Evolutionary conservation across 1,140 invertebrate species (phyloP).

Genomic region (Coboldia fuscipes): DNA sequence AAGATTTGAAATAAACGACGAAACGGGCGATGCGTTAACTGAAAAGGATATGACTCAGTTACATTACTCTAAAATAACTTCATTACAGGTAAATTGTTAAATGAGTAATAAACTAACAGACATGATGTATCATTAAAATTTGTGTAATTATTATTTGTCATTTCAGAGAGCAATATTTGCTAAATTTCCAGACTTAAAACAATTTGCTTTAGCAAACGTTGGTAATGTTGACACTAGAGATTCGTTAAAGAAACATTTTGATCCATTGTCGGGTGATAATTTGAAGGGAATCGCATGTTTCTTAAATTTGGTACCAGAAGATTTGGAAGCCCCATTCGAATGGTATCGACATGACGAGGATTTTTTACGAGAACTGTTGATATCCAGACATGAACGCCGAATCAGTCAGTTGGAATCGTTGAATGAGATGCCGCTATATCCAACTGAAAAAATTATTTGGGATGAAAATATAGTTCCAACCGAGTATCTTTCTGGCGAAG

Average conservation of each 20-base stretch:
- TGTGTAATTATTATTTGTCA: conserved; percentile 1
- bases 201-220: conserved; percentile 84
- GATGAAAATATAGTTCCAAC: conserved; percentile 97
- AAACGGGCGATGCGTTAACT: conserved; percentile 81
- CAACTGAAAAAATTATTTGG: conserved; percentile 97
- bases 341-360: conserved; percentile 57
- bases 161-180: conserved; percentile 77
- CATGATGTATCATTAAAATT: neutral
- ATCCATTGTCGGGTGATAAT: conserved; percentile 45
- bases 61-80: conserved; percentile 82
- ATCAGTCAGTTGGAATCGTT: conserved; percentile 83
- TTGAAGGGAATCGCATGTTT: conserved; percentile 67
- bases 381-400: conserved; percentile 70
- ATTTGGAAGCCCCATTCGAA: conserved; percentile 37
- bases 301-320: conserved; percentile 64
- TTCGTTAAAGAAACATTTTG: conserved; percentile 70
- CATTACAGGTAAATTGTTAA: conserved; percentile 45
- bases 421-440: conserved; percentile 97
- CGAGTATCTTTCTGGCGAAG: conserved; percentile 91
- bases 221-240: conserved; percentile 81
- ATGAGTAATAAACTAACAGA: neutral
- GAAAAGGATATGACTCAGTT: conserved; percentile 82
- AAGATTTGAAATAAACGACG: conserved; percentile 94
- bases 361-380: conserved; percentile 68
- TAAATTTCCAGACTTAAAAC: conserved; percentile 68